These are phyloP conservation scores for Pollenia labialis DNA, from an alignment of 2,888 invertebrate species.

Conservation along the genomic window DNA sequence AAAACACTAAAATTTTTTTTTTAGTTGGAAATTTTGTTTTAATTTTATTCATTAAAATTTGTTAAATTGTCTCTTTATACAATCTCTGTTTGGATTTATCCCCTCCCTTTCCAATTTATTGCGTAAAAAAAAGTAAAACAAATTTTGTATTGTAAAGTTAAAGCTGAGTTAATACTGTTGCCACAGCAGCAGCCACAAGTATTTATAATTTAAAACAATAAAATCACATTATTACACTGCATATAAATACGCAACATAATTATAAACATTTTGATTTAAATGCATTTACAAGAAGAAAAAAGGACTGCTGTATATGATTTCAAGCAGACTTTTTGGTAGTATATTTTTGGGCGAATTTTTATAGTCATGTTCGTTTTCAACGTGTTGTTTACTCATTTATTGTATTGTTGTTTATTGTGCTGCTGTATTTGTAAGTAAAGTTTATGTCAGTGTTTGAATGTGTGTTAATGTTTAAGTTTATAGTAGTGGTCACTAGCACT, in stretches of 20 bases:
- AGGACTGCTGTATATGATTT: background rate
- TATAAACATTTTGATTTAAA: conserved; percentile 59
- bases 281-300: background rate
- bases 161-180: background rate
- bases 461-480: background rate
- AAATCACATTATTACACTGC: conserved; percentile 66
- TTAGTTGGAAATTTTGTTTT: background rate
- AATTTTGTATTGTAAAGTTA: background rate
- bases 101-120: background rate
- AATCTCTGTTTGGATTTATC: no score
- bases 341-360: conserved; percentile 22
- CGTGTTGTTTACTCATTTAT: conserved; percentile 55
- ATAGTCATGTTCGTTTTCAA: conserved; percentile 43
- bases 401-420: conserved; percentile 10
- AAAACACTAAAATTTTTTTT: conserved; percentile 13
- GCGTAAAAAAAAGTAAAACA: no score
- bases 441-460: background rate
- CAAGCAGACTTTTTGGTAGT: background rate
- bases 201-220: conserved; percentile 69
- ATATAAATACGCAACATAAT: conserved; percentile 65
- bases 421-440: background rate
- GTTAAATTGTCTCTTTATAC: no score
- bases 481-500: conserved; percentile 53
- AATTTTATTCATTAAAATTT: no score
- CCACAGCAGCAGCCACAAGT: conserved; percentile 41